These are phyloP conservation scores for Chymomyza caudatula DNA, from an alignment of 2,888 invertebrate genomes.

Conservation along the genomic window DNA sequence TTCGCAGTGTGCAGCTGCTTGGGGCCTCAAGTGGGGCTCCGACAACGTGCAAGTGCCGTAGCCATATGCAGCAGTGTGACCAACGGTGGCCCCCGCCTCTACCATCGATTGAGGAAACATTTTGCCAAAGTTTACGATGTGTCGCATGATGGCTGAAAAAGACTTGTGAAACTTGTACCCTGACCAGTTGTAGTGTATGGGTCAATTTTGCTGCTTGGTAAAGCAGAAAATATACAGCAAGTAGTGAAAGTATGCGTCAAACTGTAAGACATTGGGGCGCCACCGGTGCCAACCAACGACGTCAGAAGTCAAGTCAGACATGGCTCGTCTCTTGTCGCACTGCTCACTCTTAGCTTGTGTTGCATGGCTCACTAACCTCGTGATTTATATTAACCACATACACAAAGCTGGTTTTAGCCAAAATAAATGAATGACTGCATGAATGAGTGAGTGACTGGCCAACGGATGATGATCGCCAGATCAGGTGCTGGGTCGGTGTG, in stretches of 20 bases:
- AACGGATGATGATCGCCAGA: neutral
- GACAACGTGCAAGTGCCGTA: constrained; percentile 27
- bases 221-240: constrained; percentile 22
- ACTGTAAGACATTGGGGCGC: constrained; percentile 34
- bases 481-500: neutral
- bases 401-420: constrained; percentile 12
- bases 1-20: constrained; percentile 43
- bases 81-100: constrained; percentile 36
- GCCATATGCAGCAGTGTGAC: neutral
- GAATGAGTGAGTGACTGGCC: constrained; percentile 10
- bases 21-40: constrained; percentile 7
- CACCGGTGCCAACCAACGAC: neutral
- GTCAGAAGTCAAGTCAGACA: neutral
- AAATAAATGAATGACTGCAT: constrained; percentile 20
- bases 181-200: constrained; percentile 22
- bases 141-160: constrained; percentile 7
- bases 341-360: neutral
- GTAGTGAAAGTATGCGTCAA: constrained; percentile 57
- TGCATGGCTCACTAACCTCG: constrained; percentile 61
- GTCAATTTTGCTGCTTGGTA: constrained; percentile 31
- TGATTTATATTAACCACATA: constrained; percentile 46
- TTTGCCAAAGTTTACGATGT: constrained; percentile 45
- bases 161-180: neutral
- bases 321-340: neutral
- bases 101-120: constrained; percentile 35